These are phyloP conservation scores for Congeria kusceri DNA, from an alignment of 2,888 invertebrate genomes.

Conservation along the genomic window DNA sequence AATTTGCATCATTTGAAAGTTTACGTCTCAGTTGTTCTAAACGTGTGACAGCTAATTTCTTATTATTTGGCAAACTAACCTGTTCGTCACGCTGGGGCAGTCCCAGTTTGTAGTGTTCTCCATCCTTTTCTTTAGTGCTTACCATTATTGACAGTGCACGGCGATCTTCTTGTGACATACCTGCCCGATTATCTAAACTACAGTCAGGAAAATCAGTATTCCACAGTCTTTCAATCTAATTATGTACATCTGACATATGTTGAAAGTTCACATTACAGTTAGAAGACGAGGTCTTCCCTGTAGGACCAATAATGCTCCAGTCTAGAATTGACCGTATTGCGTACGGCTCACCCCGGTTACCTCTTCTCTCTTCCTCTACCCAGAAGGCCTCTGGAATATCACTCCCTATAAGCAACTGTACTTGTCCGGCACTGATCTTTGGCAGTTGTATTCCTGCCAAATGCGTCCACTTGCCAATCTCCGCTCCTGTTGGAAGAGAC, in stretches of 20 bases:
- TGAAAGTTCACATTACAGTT: too few species aligned
- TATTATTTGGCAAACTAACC: constrained; percentile 54
- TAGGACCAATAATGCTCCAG: constrained; percentile 28
- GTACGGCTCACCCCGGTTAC: constrained; percentile 24
- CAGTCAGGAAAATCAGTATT: constrained; percentile 14
- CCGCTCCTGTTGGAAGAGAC: background rate
- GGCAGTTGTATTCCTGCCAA: constrained; percentile 4
- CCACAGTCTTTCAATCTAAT: constrained; percentile 26
- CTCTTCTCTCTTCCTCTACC: constrained; percentile 28
- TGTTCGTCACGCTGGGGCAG: too few species aligned
- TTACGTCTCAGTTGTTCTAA: constrained; percentile 31
- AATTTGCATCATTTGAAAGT: constrained; percentile 9
- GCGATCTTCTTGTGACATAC: background rate
- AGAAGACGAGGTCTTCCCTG: background rate
- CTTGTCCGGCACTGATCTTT: background rate
- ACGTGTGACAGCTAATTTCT: constrained; percentile 12
- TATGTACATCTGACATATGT: too few species aligned
- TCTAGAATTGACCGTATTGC: constrained; percentile 26
- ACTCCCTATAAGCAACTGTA: constrained; percentile 18
- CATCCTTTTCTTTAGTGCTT: constrained; percentile 5
- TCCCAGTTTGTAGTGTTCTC: constrained; percentile 25
- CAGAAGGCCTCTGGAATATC: constrained; percentile 4
- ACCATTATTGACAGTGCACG: constrained; percentile 23
- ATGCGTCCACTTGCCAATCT: background rate
- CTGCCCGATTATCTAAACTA: background rate